These are phyloP conservation scores for Anthoscopus minutus DNA, from an alignment of 2,113 vertebrate species.

Conservation along the genomic window DNA sequence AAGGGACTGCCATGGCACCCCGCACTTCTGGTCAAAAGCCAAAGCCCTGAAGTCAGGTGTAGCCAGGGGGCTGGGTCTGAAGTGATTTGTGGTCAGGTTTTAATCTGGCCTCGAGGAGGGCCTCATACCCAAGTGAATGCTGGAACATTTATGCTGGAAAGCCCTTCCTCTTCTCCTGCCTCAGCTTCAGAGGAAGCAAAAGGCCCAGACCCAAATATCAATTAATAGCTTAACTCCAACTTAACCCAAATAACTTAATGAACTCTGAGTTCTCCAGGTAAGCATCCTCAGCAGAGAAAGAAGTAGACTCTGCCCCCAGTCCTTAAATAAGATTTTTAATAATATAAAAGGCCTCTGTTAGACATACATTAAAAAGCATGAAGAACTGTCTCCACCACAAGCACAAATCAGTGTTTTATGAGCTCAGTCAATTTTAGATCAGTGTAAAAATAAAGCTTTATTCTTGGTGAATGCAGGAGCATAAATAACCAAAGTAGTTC, in stretches of 20 bases:
- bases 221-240: too few relatives aligned
- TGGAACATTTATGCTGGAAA: not conserved
- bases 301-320: accelerated
- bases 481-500: not conserved
- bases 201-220: not conserved
- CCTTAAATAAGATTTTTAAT: not conserved
- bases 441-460: not conserved
- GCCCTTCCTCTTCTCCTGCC: not conserved
- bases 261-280: not conserved
- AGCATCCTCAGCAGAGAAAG: not conserved
- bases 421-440: not conserved
- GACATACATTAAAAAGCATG: not conserved
- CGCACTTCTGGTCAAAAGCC: not conserved
- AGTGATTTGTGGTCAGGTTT: not conserved
- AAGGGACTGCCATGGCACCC: accelerated
- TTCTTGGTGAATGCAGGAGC: not conserved
- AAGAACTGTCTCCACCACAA: not conserved
- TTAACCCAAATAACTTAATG: not conserved
- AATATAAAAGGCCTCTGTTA: not conserved
- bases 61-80: not conserved
- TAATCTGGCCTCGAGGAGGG: accelerated
- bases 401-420: not conserved
- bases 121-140: accelerated
- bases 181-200: not conserved
- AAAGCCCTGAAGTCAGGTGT: not conserved